A percentile compares a stretch with the other conserved stretches of the same genome.
These are phyloP conservation scores for Geococcyx californianus DNA, from an alignment of 2,113 vertebrate genomes.

Conservation along the genomic window DNA sequence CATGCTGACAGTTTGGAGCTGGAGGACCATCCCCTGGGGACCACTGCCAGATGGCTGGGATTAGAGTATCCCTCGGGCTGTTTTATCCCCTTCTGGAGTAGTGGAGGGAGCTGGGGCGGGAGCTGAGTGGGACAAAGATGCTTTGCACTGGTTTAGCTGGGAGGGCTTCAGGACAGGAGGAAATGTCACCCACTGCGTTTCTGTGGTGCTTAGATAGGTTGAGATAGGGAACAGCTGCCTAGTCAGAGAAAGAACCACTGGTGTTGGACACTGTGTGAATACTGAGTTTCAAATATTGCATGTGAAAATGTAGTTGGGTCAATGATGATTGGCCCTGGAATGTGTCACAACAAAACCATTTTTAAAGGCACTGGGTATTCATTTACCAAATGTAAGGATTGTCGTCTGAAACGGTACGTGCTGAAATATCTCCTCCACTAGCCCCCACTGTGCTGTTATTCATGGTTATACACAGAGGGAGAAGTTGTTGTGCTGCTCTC, in stretches of 20 bases:
- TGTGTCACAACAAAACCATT: neutral
- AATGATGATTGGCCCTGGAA: neutral
- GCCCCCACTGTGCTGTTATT: neutral
- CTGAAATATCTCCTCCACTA: neutral
- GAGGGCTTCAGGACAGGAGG: neutral
- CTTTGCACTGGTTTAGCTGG: neutral
- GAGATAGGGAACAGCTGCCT: neutral
- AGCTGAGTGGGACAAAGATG: neutral
- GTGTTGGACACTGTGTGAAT: neutral
- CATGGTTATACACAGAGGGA: neutral
- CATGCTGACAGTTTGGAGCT: neutral
- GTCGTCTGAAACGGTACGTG: neutral
- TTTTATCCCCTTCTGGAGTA: neutral
- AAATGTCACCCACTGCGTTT: neutral
- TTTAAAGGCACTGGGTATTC: neutral
- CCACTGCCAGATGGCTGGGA: conserved; percentile 5
- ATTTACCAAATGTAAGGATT: neutral
- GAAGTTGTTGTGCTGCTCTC: neutral
- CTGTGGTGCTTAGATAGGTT: neutral
- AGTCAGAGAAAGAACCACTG: neutral
- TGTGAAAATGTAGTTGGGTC: neutral
- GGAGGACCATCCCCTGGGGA: neutral
- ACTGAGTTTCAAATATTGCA: neutral
- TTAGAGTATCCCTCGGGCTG: neutral
- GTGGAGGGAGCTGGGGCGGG: neutral